Conservation (phyloP, 1,140 invertebrate species). For the Procambarus clarkii region DNA sequence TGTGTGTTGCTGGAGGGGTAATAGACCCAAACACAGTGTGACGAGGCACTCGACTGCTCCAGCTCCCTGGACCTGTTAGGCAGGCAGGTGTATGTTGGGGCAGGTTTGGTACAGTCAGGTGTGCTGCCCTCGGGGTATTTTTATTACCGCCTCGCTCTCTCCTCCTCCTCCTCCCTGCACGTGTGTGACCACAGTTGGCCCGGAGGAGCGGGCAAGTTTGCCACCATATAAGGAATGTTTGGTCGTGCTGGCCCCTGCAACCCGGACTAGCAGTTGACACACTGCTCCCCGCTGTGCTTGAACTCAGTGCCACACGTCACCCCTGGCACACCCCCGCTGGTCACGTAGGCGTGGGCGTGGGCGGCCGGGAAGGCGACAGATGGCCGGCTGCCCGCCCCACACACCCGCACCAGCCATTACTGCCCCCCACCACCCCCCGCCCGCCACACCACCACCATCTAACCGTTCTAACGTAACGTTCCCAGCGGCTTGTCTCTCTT, state of each 20-base stretch:
- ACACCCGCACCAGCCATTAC: neutral
- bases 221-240: neutral
- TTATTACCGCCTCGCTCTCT: constrained; percentile 12
- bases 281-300: neutral
- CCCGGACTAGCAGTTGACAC: neutral
- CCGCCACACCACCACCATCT: neutral
- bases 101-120: neutral
- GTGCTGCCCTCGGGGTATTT: neutral
- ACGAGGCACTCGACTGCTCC: neutral
- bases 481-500: too few relatives aligned
- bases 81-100: too few relatives aligned
- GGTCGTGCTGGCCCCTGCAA: neutral
- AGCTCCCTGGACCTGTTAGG: neutral
- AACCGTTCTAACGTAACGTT: neutral
- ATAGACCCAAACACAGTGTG: neutral
- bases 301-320: neutral
- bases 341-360: neutral
- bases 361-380: neutral
- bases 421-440: neutral
- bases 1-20: too few relatives aligned
- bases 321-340: neutral
- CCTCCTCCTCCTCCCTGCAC: neutral
- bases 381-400: neutral
- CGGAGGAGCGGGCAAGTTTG: neutral
- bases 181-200: neutral